Evolutionary conservation across 2,797 vertebrate genomes (phyloP).

Genomic region (Melanotaenia maccullochi): DNA sequence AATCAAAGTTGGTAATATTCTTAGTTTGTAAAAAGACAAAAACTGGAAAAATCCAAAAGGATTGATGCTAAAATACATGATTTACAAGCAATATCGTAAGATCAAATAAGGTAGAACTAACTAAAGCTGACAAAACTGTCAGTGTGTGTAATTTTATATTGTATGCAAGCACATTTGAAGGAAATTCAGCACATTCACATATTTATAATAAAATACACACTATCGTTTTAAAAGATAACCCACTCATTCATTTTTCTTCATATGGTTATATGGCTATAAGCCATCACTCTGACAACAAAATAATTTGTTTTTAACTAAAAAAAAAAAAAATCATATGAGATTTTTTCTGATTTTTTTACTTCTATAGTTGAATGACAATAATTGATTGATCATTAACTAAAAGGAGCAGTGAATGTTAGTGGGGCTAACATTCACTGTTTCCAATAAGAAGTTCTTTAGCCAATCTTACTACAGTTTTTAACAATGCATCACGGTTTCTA

Average conservation of each 20-base stretch:
- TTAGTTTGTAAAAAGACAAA: no score
- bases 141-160: no score
- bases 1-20: no score
- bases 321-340: neutral
- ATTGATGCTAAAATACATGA: neutral
- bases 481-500: no score
- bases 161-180: neutral
- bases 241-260: neutral
- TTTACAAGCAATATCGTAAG: neutral
- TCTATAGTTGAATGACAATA: no score
- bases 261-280: neutral
- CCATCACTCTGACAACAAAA: neutral
- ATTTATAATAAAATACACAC: no score
- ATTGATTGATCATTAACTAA: neutral
- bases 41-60: neutral
- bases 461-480: no score
- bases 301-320: neutral
- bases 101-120: neutral
- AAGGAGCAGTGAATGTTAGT: neutral
- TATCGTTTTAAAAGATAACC: no score
- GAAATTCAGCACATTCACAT: neutral
- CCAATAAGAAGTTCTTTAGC: no score
- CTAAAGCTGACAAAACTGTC: no score
- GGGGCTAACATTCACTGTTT: neutral
- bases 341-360: neutral